Evolutionary conservation across 2,888 invertebrate species (phyloP).

Genomic region (Tipula vernalis): DNA sequence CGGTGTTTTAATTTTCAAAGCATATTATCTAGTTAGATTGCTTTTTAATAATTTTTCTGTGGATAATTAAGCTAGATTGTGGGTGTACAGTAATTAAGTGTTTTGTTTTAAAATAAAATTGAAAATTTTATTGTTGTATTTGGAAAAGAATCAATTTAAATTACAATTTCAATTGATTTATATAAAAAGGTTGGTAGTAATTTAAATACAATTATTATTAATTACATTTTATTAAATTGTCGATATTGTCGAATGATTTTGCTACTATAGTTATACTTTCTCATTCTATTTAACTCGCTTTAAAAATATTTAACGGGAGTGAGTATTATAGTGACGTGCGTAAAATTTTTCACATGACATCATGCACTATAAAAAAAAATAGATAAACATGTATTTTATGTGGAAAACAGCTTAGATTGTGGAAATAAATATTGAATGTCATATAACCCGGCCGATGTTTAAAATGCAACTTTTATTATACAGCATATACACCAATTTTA

Average conservation of each 20-base stretch:
- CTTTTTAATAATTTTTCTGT: not conserved
- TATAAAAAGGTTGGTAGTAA: not conserved
- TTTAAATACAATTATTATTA: not conserved
- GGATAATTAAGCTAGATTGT: not conserved
- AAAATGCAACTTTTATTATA: too few species aligned
- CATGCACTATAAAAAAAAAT: not conserved
- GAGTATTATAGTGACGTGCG: not conserved
- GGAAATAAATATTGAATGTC: not conserved
- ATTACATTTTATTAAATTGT: not conserved
- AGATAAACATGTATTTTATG: not conserved
- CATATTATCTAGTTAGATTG: not conserved
- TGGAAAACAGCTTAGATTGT: not conserved
- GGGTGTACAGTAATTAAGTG: not conserved
- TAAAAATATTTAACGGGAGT: not conserved
- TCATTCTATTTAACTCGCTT: not conserved
- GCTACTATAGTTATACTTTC: not conserved
- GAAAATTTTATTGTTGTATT: not conserved
- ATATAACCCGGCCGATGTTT: not conserved
- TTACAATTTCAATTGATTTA: not conserved
- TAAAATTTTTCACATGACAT: not conserved
- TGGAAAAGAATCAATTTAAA: not conserved
- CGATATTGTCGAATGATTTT: not conserved
- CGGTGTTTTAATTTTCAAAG: not conserved
- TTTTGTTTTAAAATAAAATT: not conserved
- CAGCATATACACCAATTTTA: too few species aligned